These are phyloP conservation scores for Pegea sp. DNA, from an alignment of 23 tunicate genomes.

Conservation along the genomic window DNA sequence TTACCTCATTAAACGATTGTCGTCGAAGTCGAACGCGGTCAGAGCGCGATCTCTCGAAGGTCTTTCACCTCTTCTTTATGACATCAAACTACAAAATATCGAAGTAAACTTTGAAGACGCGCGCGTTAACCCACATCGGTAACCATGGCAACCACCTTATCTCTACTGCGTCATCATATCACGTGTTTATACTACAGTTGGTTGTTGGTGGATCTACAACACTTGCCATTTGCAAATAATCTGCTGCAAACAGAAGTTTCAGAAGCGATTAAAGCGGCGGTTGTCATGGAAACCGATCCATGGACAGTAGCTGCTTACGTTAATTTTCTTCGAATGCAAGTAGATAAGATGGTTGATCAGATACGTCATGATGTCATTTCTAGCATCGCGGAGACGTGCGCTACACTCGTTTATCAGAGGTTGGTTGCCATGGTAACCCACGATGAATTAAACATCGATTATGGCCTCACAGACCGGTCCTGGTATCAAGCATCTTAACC, in stretches of 20 bases:
- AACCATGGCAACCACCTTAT: no score
- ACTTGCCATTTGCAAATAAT: slow-evolving; percentile 14
- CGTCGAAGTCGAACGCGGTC: slow-evolving; percentile 24
- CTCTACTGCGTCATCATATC: no score
- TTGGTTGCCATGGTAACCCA: no score
- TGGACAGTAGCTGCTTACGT: slow-evolving; percentile 29
- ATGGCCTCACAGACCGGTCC: slow-evolving; percentile 17
- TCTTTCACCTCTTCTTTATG: slow-evolving; percentile 15
- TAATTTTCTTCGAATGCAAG: slow-evolving; percentile 19
- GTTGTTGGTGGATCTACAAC: slow-evolving; percentile 26
- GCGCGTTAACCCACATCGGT: neutral
- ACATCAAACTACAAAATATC: neutral
- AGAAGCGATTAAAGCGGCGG: slow-evolving; percentile 35
- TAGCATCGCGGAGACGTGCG: no score
- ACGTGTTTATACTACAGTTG: no score
- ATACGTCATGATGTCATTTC: no score
- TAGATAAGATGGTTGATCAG: no score
- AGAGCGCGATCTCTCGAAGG: slow-evolving; percentile 24
- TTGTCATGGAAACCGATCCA: slow-evolving; percentile 27
- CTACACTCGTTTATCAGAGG: no score
- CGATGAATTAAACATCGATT: no score
- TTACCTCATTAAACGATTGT: slow-evolving; percentile 47
- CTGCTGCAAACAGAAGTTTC: slow-evolving; percentile 23
- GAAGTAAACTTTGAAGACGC: neutral
- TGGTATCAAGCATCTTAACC: slow-evolving; percentile 1